Percentiles rank a stretch among this genome's conserved stretches.
Conservation (phyloP, 2,888 invertebrate genomes). For the Capitulum mitella region DNA sequence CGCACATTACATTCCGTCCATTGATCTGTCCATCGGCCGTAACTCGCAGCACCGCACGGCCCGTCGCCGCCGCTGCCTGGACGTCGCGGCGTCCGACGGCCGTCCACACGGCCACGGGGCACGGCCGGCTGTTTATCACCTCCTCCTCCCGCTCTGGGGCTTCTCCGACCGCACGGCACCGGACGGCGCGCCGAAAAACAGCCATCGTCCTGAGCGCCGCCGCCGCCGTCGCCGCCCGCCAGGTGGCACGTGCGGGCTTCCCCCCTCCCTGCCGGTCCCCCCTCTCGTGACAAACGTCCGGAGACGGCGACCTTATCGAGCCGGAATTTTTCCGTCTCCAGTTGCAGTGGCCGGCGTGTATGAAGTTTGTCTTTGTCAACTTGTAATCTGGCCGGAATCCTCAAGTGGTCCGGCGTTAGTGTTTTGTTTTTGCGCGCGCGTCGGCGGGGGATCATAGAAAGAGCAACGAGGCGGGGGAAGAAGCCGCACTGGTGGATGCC, state of each 20-base stretch:
- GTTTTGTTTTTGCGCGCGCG: slow-evolving; percentile 11
- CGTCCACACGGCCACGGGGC: no score
- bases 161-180: background rate
- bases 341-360: background rate
- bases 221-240: background rate
- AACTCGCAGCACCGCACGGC: no score
- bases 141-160: background rate
- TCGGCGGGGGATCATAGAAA: background rate
- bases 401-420: background rate
- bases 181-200: background rate
- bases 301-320: background rate
- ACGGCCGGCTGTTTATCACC: background rate
- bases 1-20: no score
- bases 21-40: no score
- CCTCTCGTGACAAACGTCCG: background rate
- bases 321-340: background rate
- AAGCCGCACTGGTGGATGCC: no score
- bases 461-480: background rate
- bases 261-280: background rate
- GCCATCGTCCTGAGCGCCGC: no score
- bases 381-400: slow-evolving; percentile 10
- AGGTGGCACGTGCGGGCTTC: background rate
- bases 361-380: background rate
- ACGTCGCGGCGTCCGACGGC: no score
- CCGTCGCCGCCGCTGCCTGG: no score